Conservation (phyloP, 2,888 invertebrate genomes). For the Synergus japonicus region DNA sequence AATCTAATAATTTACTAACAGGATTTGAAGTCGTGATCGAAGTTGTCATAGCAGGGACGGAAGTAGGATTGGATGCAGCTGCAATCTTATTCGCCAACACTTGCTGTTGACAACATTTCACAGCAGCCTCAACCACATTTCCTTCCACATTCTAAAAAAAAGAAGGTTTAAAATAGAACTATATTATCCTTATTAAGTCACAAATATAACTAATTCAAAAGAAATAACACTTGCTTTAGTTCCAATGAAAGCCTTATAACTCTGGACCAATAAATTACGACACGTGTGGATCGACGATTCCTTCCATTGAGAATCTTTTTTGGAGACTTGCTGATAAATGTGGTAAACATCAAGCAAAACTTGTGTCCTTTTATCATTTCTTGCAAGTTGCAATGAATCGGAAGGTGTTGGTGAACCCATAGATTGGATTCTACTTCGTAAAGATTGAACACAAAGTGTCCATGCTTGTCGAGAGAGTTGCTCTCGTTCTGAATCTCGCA, state of each 20-base stretch:
- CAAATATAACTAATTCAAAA: neutral
- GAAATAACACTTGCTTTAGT: slow-evolving; percentile 78
- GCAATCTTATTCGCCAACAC: slow-evolving; percentile 81
- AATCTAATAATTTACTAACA: slow-evolving; percentile 53
- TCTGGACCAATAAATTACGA: slow-evolving; percentile 83
- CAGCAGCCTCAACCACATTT: slow-evolving; percentile 83
- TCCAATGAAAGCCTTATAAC: slow-evolving; percentile 83
- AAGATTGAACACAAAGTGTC: slow-evolving; percentile 84
- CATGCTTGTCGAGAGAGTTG: slow-evolving; percentile 89
- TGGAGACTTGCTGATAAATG: slow-evolving; percentile 83
- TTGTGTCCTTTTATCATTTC: slow-evolving; percentile 74
- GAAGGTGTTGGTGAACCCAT: slow-evolving; percentile 67
- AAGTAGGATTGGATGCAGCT: slow-evolving; percentile 69
- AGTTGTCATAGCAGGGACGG: slow-evolving; percentile 46
- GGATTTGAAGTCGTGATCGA: slow-evolving; percentile 61
- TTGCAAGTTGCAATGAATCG: slow-evolving; percentile 62
- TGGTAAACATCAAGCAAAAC: slow-evolving; percentile 82
- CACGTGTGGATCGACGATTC: slow-evolving; percentile 79
- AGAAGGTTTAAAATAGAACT: slow-evolving; percentile 39
- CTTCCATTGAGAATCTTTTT: slow-evolving; percentile 82
- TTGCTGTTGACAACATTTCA: slow-evolving; percentile 85
- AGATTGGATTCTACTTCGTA: slow-evolving; percentile 82
- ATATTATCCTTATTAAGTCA: neutral
- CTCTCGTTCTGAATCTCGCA: slow-evolving; percentile 90
- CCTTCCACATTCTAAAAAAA: slow-evolving; percentile 79